Evolutionary conservation across 2,113 vertebrate genomes (phyloP).

Genomic region (Carassius auratus): DNA sequence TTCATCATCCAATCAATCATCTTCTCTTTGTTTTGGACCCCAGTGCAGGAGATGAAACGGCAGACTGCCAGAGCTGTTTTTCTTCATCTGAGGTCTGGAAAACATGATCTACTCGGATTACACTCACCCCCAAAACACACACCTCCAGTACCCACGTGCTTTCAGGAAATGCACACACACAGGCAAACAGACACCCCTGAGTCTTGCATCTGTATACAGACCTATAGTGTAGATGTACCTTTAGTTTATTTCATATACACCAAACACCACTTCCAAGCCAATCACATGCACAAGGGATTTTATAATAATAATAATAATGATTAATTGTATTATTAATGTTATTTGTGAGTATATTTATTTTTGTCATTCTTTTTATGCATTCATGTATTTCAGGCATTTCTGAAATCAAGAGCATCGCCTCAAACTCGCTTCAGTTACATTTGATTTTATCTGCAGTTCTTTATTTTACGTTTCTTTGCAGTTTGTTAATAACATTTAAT

Average conservation of each 20-base stretch:
- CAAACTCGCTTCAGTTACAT: background rate
- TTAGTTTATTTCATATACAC: background rate
- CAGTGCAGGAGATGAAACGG: constrained; percentile 81
- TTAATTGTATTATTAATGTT: background rate
- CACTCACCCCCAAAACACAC: constrained; percentile 63
- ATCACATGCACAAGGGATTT: background rate
- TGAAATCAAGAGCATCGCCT: background rate
- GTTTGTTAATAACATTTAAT: background rate
- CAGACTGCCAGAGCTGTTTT: constrained; percentile 79
- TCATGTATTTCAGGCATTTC: background rate
- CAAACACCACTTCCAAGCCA: background rate
- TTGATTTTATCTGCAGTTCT: background rate
- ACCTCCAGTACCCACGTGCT: constrained; percentile 44
- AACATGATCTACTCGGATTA: constrained; percentile 83
- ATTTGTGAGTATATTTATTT: background rate
- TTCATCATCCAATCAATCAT: constrained; percentile 85
- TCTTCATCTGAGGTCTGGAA: constrained; percentile 81
- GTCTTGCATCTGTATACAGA: constrained; percentile 33
- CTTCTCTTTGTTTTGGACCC: constrained; percentile 85
- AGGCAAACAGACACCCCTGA: constrained; percentile 31
- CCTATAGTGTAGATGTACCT: background rate
- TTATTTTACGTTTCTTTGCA: background rate
- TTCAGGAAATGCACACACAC: constrained; percentile 40
- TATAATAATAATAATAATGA: background rate
- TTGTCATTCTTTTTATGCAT: background rate